A percentile compares a stretch with the other conserved stretches of the same genome.
These are phyloP conservation scores for Todiramphus saurophagus DNA, from an alignment of 2,113 vertebrate genomes.

Conservation along the genomic window DNA sequence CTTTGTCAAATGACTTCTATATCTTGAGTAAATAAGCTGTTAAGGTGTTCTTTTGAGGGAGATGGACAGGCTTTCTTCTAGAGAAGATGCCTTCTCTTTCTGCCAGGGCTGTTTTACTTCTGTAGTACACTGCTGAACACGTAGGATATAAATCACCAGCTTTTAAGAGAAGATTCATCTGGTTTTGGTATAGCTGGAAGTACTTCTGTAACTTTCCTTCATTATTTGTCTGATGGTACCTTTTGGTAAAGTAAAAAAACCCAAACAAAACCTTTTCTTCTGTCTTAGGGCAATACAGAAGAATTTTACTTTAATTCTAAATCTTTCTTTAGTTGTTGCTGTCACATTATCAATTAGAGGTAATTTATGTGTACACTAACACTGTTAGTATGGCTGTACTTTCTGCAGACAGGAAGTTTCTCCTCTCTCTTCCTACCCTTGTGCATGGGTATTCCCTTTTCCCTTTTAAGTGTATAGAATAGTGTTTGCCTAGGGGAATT, in stretches of 20 bases:
- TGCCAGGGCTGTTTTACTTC: neutral
- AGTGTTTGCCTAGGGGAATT: accelerated
- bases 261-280: neutral
- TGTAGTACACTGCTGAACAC: neutral
- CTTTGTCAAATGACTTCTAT: neutral
- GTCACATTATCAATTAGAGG: neutral
- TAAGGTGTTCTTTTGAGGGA: neutral
- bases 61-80: neutral
- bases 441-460: neutral
- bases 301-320: neutral
- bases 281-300: neutral
- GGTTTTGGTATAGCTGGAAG: neutral
- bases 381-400: neutral
- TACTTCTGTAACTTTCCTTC: neutral
- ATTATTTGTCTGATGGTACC: neutral
- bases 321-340: neutral
- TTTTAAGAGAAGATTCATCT: neutral
- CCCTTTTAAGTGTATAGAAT: neutral
- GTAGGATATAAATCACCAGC: neutral
- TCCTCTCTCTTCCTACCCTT: neutral
- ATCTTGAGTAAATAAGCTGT: neutral
- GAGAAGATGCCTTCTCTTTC: neutral
- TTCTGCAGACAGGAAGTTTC: neutral
- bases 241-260: neutral
- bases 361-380: accelerated